Evolutionary conservation across 1,140 invertebrate species (phyloP).

Genomic region (Plodia interpunctella): DNA sequence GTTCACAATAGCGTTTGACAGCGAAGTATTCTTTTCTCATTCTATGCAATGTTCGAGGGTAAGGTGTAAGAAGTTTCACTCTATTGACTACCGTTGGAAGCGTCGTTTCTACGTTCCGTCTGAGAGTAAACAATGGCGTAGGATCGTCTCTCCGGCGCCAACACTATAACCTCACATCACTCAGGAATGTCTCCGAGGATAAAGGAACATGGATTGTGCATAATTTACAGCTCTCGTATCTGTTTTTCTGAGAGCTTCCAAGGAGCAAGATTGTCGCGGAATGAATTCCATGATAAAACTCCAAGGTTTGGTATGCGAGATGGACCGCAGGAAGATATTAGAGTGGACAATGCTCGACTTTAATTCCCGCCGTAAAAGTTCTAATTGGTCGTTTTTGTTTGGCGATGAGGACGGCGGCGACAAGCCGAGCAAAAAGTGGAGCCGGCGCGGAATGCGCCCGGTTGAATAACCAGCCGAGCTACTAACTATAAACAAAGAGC

Average conservation of each 20-base stretch:
- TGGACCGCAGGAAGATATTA: constrained; percentile 23
- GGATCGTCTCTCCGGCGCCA: constrained; percentile 38
- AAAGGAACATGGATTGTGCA: constrained; percentile 36
- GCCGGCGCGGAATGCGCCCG: constrained; percentile 67
- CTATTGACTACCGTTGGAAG: constrained; percentile 14
- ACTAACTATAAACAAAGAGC: constrained; percentile 67
- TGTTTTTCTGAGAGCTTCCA: constrained; percentile 22
- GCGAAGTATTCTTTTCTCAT: constrained; percentile 3
- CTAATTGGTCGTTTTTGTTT: constrained; percentile 71
- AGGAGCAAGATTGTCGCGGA: constrained; percentile 28
- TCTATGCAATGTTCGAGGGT: constrained; percentile 8
- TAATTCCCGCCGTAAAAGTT: constrained; percentile 68
- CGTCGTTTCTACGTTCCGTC: constrained; percentile 8
- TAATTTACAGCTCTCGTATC: constrained; percentile 24
- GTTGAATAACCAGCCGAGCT: constrained; percentile 71
- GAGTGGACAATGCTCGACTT: constrained; percentile 44
- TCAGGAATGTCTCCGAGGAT: constrained; percentile 29
- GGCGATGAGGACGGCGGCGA: constrained; percentile 36
- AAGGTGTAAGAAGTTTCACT: constrained; percentile 26
- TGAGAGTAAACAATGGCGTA: constrained; percentile 28
- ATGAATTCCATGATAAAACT: constrained; percentile 22
- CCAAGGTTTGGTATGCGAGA: constrained; percentile 18
- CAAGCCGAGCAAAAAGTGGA: constrained; percentile 62
- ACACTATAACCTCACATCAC: constrained; percentile 36
- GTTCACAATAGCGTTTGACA: constrained; percentile 1